Evolutionary conservation across 2,888 invertebrate species (phyloP).

Genomic region (Tetanocera ferruginea): DNA sequence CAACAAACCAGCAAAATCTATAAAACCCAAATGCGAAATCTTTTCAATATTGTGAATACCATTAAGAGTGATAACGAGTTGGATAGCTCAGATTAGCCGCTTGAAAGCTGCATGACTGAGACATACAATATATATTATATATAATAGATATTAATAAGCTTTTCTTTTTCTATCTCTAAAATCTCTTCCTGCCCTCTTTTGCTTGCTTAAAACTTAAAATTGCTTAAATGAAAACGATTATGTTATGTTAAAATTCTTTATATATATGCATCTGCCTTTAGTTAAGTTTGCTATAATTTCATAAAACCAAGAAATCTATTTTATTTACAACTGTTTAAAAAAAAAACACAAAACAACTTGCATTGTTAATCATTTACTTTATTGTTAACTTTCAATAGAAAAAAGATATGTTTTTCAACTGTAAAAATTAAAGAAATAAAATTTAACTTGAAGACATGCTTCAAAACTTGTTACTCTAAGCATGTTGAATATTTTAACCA

Average conservation of each 20-base stretch:
- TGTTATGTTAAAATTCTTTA: slow-evolving; percentile 14
- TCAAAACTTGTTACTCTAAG: too few relatives aligned
- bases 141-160: neutral
- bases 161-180: neutral
- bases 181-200: neutral
- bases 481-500: neutral
- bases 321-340: neutral
- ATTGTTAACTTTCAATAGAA: neutral
- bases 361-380: neutral
- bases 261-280: neutral
- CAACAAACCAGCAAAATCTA: slow-evolving; percentile 53
- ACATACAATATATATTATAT: neutral
- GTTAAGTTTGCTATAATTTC: neutral
- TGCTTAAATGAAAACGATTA: slow-evolving; percentile 12
- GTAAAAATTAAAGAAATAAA: neutral
- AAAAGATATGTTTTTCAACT: slow-evolving; percentile 2
- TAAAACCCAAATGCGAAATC: slow-evolving; percentile 56
- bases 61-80: slow-evolving; percentile 52
- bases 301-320: neutral
- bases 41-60: slow-evolving; percentile 56
- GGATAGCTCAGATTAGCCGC: slow-evolving; percentile 43
- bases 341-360: neutral
- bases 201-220: slow-evolving; percentile 10
- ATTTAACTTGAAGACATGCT: neutral
- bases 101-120: neutral